phyloP scores from a whole-genome alignment of 2,113 vertebrate genomes.

The Rutilus rutilus region DNA sequence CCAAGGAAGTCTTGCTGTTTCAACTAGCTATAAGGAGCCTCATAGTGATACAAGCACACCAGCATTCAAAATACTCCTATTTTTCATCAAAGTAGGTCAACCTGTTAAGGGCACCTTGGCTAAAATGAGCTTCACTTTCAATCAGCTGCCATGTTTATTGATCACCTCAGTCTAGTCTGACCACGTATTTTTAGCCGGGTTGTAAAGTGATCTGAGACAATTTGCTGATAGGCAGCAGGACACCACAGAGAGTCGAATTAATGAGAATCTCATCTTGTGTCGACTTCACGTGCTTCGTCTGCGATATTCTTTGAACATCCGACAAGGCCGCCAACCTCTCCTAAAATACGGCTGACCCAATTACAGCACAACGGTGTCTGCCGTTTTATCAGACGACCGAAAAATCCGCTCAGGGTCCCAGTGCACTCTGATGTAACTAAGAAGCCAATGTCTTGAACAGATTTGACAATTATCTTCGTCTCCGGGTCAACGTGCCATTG shows the following conservation, averaged over 20 bases:
- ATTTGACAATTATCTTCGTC: slow-evolving; percentile 18
- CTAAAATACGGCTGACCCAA: slow-evolving; percentile 15
- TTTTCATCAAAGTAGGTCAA: neutral
- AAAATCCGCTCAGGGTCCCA: neutral
- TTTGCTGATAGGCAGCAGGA: neutral
- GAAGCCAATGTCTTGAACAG: neutral
- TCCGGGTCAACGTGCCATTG: neutral
- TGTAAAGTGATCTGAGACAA: neutral
- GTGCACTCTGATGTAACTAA: slow-evolving; percentile 13
- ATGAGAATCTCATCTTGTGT: neutral
- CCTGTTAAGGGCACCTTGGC: neutral
- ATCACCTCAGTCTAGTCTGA: neutral
- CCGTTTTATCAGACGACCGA: neutral
- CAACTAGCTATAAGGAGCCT: neutral
- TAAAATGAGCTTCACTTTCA: neutral
- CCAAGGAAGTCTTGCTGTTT: neutral
- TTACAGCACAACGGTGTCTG: neutral
- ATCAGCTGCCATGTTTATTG: neutral
- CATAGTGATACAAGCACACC: neutral
- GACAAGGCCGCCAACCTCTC: neutral
- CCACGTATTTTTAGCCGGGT: neutral
- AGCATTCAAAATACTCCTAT: neutral
- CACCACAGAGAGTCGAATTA: neutral
- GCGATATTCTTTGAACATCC: neutral
- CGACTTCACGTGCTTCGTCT: neutral